A percentile compares a stretch with the other conserved stretches of the same genome.
phyloP scores from a whole-genome alignment of 2,797 vertebrate genomes.

The Xerus rutilus region DNA sequence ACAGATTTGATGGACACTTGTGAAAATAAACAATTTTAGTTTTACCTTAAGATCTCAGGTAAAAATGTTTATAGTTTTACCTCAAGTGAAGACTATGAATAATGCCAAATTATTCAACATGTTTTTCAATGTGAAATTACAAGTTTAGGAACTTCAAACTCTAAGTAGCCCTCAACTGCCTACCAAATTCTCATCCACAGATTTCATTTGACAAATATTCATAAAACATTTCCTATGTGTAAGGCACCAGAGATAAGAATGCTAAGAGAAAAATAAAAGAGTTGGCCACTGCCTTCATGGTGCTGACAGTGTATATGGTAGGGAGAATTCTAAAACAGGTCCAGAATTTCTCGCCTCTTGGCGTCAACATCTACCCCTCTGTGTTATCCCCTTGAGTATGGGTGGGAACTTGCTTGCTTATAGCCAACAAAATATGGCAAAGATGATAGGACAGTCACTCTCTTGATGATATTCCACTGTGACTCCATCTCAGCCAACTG shows the following conservation, averaged over 20 bases:
- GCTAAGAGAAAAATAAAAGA: slow-evolving; percentile 10
- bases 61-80: slow-evolving; percentile 69
- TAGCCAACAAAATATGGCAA: not conserved
- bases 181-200: slow-evolving; percentile 28
- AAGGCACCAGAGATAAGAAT: not conserved
- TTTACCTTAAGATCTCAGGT: slow-evolving; percentile 67
- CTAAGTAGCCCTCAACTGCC: slow-evolving; percentile 35
- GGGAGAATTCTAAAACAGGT: not conserved
- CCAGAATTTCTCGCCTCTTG: slow-evolving; percentile 15
- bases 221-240: slow-evolving; percentile 3
- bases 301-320: not conserved
- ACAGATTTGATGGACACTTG: slow-evolving; percentile 60
- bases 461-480: slow-evolving; percentile 8
- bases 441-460: not conserved
- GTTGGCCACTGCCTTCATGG: not conserved
- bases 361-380: not conserved
- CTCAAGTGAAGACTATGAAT: slow-evolving; percentile 67
- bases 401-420: not conserved
- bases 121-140: slow-evolving; percentile 65
- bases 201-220: slow-evolving; percentile 31
- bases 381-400: not conserved
- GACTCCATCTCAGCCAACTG: not conserved
- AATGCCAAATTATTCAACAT: not conserved
- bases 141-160: not conserved
- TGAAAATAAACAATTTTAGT: slow-evolving; percentile 69